These are phyloP conservation scores for Synergus umbraculus DNA, from an alignment of 2,888 invertebrate species.

Conservation along the genomic window DNA sequence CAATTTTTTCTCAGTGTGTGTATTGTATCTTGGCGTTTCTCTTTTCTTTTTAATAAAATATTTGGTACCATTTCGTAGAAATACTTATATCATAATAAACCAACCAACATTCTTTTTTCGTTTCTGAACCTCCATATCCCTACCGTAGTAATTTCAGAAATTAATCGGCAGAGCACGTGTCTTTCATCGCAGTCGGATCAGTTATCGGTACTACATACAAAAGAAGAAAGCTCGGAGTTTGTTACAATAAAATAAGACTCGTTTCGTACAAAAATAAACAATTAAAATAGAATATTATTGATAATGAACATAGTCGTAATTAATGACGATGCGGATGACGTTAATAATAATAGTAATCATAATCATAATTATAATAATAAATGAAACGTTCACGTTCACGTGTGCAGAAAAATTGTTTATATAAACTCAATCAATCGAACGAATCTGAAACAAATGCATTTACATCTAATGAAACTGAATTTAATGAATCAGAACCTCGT, in stretches of 20 bases:
- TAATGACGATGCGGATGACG: slow-evolving; percentile 51
- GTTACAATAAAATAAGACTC: slow-evolving; percentile 66
- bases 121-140: slow-evolving; percentile 42
- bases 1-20: slow-evolving; percentile 64
- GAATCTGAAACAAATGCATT: slow-evolving; percentile 4
- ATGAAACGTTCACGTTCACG: slow-evolving; percentile 34
- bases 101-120: slow-evolving; percentile 51
- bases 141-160: slow-evolving; percentile 32
- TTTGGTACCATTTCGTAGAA: slow-evolving; percentile 70
- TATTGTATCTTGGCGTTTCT: slow-evolving; percentile 59
- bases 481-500: background rate
- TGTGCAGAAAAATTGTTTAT: background rate
- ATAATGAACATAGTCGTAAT: slow-evolving; percentile 52
- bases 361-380: slow-evolving; percentile 40
- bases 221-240: slow-evolving; percentile 61
- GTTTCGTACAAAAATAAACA: slow-evolving; percentile 73
- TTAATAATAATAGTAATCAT: slow-evolving; percentile 53
- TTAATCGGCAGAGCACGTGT: slow-evolving; percentile 39
- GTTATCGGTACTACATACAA: slow-evolving; percentile 51
- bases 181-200: slow-evolving; percentile 55
- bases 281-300: slow-evolving; percentile 61
- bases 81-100: slow-evolving; percentile 62
- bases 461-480: background rate
- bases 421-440: background rate
- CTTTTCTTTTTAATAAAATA: slow-evolving; percentile 67